Conservation (phyloP, 2,113 vertebrate species). For the Pithys albifrons region DNA sequence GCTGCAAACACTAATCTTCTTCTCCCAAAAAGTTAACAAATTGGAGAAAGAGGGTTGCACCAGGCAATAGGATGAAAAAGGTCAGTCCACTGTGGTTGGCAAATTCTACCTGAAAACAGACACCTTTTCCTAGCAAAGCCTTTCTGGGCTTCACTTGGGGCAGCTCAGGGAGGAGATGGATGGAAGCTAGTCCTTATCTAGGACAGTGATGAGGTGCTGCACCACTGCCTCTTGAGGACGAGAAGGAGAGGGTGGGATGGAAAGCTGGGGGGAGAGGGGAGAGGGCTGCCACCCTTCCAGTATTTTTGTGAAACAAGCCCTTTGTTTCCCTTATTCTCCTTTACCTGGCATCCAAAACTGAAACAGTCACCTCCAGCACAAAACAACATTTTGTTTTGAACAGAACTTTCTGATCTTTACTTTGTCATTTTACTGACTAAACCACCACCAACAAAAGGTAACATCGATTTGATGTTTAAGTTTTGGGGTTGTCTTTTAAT, state of each 20-base stretch:
- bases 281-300: neutral
- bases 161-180: neutral
- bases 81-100: neutral
- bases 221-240: accelerated
- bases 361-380: neutral
- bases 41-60: neutral
- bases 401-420: neutral
- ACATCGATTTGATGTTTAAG: neutral
- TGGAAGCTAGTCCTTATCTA: neutral
- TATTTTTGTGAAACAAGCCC: neutral
- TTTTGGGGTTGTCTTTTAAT: no score
- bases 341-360: neutral
- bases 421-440: neutral
- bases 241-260: neutral
- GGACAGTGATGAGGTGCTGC: neutral
- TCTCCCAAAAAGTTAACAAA: neutral
- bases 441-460: neutral
- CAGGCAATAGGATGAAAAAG: neutral
- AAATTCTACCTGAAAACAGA: neutral
- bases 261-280: no score
- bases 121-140: neutral
- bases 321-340: neutral
- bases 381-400: neutral
- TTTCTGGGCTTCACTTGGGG: neutral
- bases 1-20: neutral